Base-by-base conservation (phyloP, 2,888 invertebrate genomes). In the Liposcelis brunnea region DNA sequence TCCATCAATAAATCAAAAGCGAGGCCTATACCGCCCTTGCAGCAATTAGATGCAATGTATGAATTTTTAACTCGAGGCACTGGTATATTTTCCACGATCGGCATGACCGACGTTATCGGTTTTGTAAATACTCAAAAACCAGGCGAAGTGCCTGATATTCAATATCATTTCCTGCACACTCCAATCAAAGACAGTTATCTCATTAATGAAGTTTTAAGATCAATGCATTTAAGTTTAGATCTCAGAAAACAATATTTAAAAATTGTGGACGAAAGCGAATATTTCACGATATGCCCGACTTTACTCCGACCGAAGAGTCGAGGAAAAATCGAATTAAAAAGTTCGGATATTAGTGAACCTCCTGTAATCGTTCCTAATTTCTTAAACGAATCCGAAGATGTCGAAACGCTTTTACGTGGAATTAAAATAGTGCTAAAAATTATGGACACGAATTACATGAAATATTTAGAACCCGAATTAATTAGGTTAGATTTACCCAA, bases 351-450 rank as follows among this genome's bases (percentile, higher is more conserved):
- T 1, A 56, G 58, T 1, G 65, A 68, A 2, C 61, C 62, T 15
- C 67, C 72, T 0, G 56, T 60, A 19, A 67, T 75, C 45, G 61
- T 70, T 43, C 63, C 72, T 1, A 71, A 72, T 52, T 74, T 74
- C 50, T 57, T 73, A 18, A 49, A 57, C 2, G 58, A 64, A n/a
- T 65, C 69, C 52, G 67, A 72, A 43, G 84, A 85, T 56, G 51
- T 78, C 5, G 64, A 71, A 38, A 64, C 66, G 10, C 65, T 79
- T 52, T 60, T 79, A n/a, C 70, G 71, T 51, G 75, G 74, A 2
- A 60, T 75, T 16, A 68, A 69, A 49, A 74, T 71, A 50, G 69
- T 66, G 19, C 55, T 74, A 14, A 64, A 68, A 42, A 59, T 79
- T 34, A 69, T 77, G 52, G 58, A 70, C 6, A 77, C 78, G 0